phyloP scores from a whole-genome alignment of 1,140 invertebrate species.

The Trichonephila clavata region DNA sequence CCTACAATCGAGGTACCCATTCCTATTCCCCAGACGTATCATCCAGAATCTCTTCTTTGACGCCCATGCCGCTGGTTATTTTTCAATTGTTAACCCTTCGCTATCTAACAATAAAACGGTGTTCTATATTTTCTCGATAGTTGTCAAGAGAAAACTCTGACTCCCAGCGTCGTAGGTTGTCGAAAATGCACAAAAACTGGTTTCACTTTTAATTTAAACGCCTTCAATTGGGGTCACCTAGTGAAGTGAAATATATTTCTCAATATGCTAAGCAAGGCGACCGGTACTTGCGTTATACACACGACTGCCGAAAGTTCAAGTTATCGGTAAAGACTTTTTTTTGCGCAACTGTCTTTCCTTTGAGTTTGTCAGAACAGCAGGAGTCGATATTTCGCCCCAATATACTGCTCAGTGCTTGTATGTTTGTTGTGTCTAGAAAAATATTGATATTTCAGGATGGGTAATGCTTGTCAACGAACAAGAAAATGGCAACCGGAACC shows the following conservation, averaged over 20 bases:
- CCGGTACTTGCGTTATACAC: slow-evolving; percentile 40
- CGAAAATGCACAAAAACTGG: slow-evolving; percentile 19
- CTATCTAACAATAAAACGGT: slow-evolving; percentile 9
- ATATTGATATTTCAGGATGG: slow-evolving; percentile 41
- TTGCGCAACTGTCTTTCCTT: slow-evolving; percentile 37
- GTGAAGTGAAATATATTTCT: slow-evolving; percentile 43
- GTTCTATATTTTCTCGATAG: slow-evolving; percentile 37
- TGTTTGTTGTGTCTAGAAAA: slow-evolving; percentile 14
- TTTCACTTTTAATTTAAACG: slow-evolving; percentile 42
- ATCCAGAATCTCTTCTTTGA: neutral
- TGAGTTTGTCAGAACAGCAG: neutral
- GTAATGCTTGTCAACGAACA: slow-evolving; percentile 71
- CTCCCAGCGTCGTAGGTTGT: neutral
- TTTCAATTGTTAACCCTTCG: neutral
- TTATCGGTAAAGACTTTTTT: slow-evolving; percentile 13
- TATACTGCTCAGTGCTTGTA: neutral
- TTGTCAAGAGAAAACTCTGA: neutral
- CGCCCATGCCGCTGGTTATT: neutral
- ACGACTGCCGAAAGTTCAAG: slow-evolving; percentile 14
- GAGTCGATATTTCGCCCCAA: neutral
- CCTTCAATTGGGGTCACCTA: slow-evolving; percentile 52
- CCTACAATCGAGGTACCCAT: neutral
- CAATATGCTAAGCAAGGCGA: slow-evolving; percentile 45
- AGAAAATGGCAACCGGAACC: slow-evolving; percentile 75
- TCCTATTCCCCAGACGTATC: neutral